A percentile compares a stretch with the other conserved stretches of the same genome.
Evolutionary conservation across 2,113 vertebrate species (phyloP).

Genomic region (Megalops atlanticus): DNA sequence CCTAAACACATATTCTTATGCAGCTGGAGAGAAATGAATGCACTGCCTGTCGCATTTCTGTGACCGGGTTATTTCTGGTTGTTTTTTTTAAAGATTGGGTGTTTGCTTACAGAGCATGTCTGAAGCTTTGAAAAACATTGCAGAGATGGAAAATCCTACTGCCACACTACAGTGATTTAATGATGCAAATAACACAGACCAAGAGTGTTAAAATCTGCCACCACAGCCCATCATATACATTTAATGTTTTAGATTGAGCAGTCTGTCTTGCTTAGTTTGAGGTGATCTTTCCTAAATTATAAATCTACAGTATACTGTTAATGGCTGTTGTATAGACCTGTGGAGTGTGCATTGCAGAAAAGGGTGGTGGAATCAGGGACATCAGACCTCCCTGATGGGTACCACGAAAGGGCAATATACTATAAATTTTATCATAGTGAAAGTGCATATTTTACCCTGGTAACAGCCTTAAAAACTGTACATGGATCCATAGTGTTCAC

Average conservation of each 20-base stretch:
- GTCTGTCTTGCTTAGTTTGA: no score
- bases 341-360: background rate
- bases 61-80: constrained; percentile 34
- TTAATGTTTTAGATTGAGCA: background rate
- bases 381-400: no score
- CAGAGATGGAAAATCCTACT: background rate
- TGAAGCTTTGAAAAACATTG: background rate
- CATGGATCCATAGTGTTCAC: background rate
- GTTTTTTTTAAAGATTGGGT: constrained; percentile 44
- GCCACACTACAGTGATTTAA: background rate
- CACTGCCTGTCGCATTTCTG: constrained; percentile 31
- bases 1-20: constrained; percentile 68
- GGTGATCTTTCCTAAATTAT: no score
- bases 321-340: background rate
- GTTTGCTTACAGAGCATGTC: constrained; percentile 25
- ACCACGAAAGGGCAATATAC: background rate
- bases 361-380: no score
- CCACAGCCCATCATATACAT: background rate
- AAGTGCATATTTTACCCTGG: background rate
- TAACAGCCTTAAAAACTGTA: background rate
- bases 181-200: background rate
- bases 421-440: background rate
- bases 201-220: background rate
- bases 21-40: constrained; percentile 32
- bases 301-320: background rate